Conservation (phyloP, 2,888 invertebrate species). For the Dryomyza anilis region DNA sequence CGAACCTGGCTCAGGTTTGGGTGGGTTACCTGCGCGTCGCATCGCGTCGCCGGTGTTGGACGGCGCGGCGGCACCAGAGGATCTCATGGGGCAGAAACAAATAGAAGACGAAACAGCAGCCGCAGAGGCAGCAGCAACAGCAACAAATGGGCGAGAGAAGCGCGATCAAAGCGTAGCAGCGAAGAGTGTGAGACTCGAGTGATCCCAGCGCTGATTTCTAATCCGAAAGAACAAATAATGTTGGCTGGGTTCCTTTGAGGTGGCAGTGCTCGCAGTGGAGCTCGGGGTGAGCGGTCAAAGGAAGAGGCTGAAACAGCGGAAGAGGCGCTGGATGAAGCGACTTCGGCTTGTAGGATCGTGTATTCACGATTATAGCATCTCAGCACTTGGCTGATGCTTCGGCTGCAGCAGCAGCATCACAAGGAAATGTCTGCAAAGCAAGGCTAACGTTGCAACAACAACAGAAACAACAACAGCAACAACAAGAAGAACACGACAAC, state of each 20-base stretch:
- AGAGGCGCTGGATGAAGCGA: neutral
- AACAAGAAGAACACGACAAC: neutral
- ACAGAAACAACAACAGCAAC: slow-evolving; percentile 1
- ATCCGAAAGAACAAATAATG: slow-evolving; percentile 11
- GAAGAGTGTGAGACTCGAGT: neutral
- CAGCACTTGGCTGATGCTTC: neutral
- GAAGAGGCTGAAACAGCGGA: neutral
- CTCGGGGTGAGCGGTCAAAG: neutral
- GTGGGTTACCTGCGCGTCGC: slow-evolving; percentile 12
- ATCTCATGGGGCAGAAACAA: too few species aligned
- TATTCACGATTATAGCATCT: slow-evolving; percentile 14
- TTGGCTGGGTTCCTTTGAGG: neutral
- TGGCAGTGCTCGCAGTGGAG: neutral
- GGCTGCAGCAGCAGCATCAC: slow-evolving; percentile 2
- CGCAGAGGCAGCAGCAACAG: neutral
- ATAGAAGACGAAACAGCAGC: too few species aligned
- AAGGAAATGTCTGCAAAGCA: slow-evolving; percentile 1
- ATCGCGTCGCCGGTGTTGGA: neutral
- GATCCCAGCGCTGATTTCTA: neutral
- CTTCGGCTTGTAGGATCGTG: slow-evolving; percentile 14
- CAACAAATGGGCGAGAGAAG: neutral
- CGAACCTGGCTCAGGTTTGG: slow-evolving; percentile 11
- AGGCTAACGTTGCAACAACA: neutral
- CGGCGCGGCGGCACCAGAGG: neutral
- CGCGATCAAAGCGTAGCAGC: neutral